A percentile compares a stretch with the other conserved stretches of the same genome.
These are phyloP conservation scores for Caranx melampygus DNA, from an alignment of 2,113 vertebrate species.

Conservation along the genomic window DNA sequence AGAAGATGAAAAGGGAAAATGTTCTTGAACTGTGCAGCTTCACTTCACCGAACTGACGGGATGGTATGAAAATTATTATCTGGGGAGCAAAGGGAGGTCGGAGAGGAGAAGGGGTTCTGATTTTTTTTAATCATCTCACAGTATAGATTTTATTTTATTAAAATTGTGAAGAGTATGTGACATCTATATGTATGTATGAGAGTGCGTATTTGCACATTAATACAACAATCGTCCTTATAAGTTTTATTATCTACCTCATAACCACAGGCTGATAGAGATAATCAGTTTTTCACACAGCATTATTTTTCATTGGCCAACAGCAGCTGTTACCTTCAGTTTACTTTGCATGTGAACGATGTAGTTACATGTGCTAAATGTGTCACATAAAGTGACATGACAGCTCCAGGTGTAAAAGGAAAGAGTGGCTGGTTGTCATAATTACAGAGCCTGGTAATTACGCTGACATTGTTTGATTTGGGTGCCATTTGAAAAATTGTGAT, in stretches of 20 bases:
- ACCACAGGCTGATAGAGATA: background rate
- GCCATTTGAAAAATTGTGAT: background rate
- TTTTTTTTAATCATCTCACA: background rate
- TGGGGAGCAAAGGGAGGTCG: background rate
- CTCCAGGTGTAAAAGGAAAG: background rate
- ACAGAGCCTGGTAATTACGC: background rate
- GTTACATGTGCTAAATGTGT: background rate
- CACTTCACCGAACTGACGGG: slow-evolving; percentile 21
- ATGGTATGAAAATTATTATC: background rate
- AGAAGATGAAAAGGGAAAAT: slow-evolving; percentile 40
- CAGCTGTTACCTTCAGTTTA: background rate
- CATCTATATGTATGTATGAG: too few relatives aligned
- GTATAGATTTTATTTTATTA: background rate
- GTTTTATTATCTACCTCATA: background rate
- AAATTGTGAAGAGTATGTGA: background rate
- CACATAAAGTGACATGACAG: background rate
- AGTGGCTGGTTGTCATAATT: background rate
- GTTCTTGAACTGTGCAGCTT: slow-evolving; percentile 26
- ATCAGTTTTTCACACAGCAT: background rate
- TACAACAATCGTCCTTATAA: too few relatives aligned
- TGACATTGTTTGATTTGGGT: background rate
- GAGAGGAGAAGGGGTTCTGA: background rate
- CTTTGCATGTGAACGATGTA: background rate
- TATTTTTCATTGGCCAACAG: background rate
- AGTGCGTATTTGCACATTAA: too few relatives aligned